These are phyloP conservation scores for Eupsittula cactorum DNA, from an alignment of 2,113 vertebrate species.

Conservation along the genomic window DNA sequence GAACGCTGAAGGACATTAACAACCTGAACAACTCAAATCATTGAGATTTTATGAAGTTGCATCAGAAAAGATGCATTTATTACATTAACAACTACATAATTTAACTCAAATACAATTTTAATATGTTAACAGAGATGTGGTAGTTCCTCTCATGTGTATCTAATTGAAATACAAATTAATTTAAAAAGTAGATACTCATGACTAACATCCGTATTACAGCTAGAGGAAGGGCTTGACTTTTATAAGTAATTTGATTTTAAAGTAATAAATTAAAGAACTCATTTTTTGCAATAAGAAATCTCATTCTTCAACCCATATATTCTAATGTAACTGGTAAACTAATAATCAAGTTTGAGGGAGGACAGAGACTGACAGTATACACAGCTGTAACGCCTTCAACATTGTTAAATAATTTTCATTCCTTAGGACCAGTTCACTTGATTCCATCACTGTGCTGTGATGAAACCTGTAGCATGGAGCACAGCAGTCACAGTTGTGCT, in stretches of 20 bases:
- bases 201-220: background rate
- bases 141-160: background rate
- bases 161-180: background rate
- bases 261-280: background rate
- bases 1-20: background rate
- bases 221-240: background rate
- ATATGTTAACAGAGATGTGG: background rate
- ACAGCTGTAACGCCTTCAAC: background rate
- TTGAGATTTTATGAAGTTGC: background rate
- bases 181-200: background rate
- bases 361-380: background rate
- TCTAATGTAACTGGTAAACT: background rate
- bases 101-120: background rate
- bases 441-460: constrained; percentile 89
- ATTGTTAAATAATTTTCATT: constrained; percentile 9
- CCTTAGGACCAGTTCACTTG: constrained; percentile 85
- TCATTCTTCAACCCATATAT: background rate
- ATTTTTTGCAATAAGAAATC: background rate
- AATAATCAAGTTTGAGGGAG: background rate
- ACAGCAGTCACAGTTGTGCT: constrained; percentile 69
- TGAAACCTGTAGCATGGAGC: constrained; percentile 79
- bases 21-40: background rate
- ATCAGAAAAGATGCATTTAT: background rate
- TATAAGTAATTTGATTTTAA: background rate
- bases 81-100: background rate